Conservation (phyloP, 2,113 vertebrate species). For the Nipponia nippon region DNA sequence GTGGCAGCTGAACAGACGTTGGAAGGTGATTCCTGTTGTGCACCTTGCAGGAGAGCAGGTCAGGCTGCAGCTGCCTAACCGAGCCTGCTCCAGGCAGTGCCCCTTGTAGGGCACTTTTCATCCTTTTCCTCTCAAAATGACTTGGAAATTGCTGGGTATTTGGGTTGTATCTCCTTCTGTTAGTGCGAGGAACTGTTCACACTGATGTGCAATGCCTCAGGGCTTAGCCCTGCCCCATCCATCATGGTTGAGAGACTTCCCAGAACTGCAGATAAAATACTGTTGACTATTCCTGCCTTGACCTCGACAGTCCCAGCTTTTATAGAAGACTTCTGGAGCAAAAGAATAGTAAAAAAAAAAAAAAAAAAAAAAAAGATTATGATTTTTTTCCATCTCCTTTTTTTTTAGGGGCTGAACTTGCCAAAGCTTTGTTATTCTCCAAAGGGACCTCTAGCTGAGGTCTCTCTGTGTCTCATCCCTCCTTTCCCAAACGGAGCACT, state of each 20-base stretch:
- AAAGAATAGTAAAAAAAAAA: not conserved
- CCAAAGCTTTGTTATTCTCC: constrained; percentile 27
- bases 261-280: not conserved
- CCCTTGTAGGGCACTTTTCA: not conserved
- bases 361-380: too few relatives aligned
- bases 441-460: not conserved
- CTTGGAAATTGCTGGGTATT: not conserved
- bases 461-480: not conserved
- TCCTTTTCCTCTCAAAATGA: not conserved
- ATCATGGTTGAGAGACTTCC: constrained; percentile 2
- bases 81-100: not conserved
- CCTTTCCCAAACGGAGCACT: not conserved
- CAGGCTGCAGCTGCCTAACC: not conserved
- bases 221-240: not conserved
- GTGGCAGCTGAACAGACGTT: not conserved
- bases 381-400: not conserved
- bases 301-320: not conserved
- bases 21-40: not conserved
- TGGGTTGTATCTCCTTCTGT: not conserved
- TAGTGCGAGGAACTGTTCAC: not conserved
- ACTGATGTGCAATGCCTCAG: not conserved
- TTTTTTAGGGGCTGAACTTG: not conserved
- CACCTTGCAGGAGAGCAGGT: not conserved
- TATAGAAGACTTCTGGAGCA: not conserved
- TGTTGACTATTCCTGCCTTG: not conserved